These are phyloP conservation scores for Dorcus parallelipipedus DNA, from an alignment of 2,888 invertebrate species.

Conservation along the genomic window DNA sequence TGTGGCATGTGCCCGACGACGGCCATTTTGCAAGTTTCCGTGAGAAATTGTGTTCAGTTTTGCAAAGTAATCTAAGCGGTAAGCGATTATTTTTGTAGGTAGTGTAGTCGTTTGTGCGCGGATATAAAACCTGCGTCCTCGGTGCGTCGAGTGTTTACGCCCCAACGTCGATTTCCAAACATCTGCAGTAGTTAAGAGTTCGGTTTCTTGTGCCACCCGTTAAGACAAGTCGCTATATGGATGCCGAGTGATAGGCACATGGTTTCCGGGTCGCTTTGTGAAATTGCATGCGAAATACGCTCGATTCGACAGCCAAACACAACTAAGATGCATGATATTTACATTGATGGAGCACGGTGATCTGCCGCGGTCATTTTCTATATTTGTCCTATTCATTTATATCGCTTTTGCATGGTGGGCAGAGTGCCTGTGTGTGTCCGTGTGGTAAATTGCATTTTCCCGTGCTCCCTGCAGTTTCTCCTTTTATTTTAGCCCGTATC, in stretches of 20 bases:
- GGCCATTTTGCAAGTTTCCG: slow-evolving; percentile 67
- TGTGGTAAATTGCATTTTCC: slow-evolving; percentile 2
- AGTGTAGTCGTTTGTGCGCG: slow-evolving; percentile 15
- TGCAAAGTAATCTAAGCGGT: slow-evolving; percentile 59
- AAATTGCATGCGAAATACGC: slow-evolving; percentile 10
- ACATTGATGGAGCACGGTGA: slow-evolving; percentile 19
- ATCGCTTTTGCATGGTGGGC: slow-evolving; percentile 23
- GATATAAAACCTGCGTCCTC: slow-evolving; percentile 15
- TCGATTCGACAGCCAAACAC: slow-evolving; percentile 8
- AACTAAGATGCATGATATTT: slow-evolving; percentile 19
- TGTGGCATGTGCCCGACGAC: slow-evolving; percentile 66
- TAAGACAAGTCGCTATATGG: slow-evolving; percentile 42
- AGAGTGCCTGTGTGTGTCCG: slow-evolving; percentile 6
- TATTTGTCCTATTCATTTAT: slow-evolving; percentile 33
- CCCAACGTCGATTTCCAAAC: slow-evolving; percentile 19
- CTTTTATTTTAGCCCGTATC: slow-evolving; percentile 7
- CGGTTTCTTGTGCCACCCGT: slow-evolving; percentile 38
- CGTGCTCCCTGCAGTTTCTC: background rate
- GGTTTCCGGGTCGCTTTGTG: slow-evolving; percentile 47
- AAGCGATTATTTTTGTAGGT: slow-evolving; percentile 45
- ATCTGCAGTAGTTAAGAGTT: slow-evolving; percentile 20
- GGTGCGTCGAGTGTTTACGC: slow-evolving; percentile 17
- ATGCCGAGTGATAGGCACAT: slow-evolving; percentile 52
- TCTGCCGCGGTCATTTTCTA: slow-evolving; percentile 32
- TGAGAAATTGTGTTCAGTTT: slow-evolving; percentile 62